Base-by-base conservation (phyloP, 2,797 vertebrate species). In the Acanthurus lineatus region DNA sequence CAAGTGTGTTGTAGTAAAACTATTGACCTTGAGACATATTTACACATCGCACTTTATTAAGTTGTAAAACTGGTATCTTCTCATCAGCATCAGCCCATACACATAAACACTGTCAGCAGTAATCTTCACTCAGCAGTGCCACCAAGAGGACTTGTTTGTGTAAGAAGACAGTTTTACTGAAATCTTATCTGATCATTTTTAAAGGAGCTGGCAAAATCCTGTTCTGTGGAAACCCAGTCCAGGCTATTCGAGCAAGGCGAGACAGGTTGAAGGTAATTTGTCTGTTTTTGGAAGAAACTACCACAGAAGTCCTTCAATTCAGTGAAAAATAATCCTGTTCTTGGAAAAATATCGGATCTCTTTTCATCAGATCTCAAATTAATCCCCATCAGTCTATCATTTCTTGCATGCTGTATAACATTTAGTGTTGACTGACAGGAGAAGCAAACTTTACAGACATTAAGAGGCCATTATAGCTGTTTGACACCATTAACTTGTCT, bases 181-280 rank as follows among this genome's bases (percentile, higher is more conserved):
- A 52, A 48, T 82, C 2, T 71, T 14, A 42, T 75, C 25, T 82
- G 59, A 72, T 62, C 6, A 16, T 84, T 69, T 75, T 66, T 79
- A n/a, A 87, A 99, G 98, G 97, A 69, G 88, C 96, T 4, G 71
- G 95, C 47, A 95, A 89, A 28, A 94, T 97, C 64, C 49, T 93
- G 60, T 96, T 97, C 68, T 99, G 97, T 90, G 98, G 98, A 68
- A 99, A 98, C 87, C 97, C 97, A 2, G 92, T 96, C 65, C 95
- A 95, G 90, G 97, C 95, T 56, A 93, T 98, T 51, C 87, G 90
- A 61, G 95, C 94, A 11, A 94, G 94, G 44, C 94, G 94, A 66
- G 94, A 96, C 79, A 97, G 95, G 81, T 75, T 96, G 62, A 94
- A 79, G 89, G 97, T 97, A 94, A 35, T 20, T 90, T 81, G 32